phyloP scores from a whole-genome alignment of 2,888 invertebrate genomes.

The Syrphus vitripennis region DNA sequence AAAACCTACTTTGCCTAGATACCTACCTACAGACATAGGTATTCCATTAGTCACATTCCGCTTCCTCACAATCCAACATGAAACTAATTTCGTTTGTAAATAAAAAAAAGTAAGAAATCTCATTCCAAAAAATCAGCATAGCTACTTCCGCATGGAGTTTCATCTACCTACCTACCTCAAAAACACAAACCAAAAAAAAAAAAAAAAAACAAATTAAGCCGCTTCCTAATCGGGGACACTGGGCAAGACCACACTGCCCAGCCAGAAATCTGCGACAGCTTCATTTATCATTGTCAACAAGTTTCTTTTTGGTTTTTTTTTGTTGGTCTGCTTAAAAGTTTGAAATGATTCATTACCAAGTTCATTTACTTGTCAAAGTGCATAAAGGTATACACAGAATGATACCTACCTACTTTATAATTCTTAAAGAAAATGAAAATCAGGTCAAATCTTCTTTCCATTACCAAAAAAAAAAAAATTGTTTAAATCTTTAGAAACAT shows the following conservation, averaged over 20 bases:
- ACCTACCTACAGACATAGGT: background rate
- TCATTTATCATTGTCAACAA: slow-evolving; percentile 31
- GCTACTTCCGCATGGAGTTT: background rate
- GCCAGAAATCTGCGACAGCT: slow-evolving; percentile 1
- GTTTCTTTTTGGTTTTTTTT: background rate
- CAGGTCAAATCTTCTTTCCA: slow-evolving; percentile 29
- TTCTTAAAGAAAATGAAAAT: slow-evolving; percentile 63
- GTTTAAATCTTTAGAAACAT: background rate
- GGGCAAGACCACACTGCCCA: slow-evolving; percentile 5
- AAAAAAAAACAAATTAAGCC: background rate
- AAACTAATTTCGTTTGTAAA: background rate
- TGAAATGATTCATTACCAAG: slow-evolving; percentile 60
- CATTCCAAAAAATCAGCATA: background rate
- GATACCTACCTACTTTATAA: background rate
- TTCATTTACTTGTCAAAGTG: slow-evolving; percentile 45
- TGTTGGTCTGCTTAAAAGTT: slow-evolving; percentile 3
- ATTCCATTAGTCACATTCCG: background rate
- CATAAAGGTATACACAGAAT: slow-evolving; percentile 11
- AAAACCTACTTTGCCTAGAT: background rate
- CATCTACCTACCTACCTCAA: slow-evolving; percentile 2
- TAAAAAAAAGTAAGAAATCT: background rate
- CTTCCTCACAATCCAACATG: background rate
- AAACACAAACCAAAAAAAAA: background rate
- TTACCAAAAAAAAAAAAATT: background rate
- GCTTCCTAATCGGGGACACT: slow-evolving; percentile 38